Conservation (phyloP, 1,140 invertebrate species). For the Drosophila mojavensis region DNA sequence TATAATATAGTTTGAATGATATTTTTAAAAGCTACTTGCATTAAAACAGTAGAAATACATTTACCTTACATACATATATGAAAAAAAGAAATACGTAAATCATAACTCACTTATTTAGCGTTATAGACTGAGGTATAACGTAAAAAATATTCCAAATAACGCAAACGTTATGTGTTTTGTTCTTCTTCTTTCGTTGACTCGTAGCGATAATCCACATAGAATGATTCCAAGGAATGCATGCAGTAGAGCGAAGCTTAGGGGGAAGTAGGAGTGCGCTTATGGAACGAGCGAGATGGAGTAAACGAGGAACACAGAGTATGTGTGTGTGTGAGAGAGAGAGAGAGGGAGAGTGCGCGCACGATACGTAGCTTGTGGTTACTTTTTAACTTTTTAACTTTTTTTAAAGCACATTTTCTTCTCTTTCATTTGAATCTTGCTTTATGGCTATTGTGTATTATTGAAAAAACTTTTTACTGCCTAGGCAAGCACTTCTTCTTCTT, state of each 20-base stretch:
- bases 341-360: slow-evolving; percentile 16
- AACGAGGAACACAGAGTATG: neutral
- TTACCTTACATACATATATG: too few species aligned
- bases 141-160: slow-evolving; percentile 72
- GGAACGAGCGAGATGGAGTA: slow-evolving; percentile 9
- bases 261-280: slow-evolving; percentile 2
- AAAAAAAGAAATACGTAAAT: neutral
- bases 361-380: slow-evolving; percentile 53
- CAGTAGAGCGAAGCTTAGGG: slow-evolving; percentile 50
- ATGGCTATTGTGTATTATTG: slow-evolving; percentile 48
- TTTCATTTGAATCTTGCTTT: slow-evolving; percentile 20
- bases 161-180: slow-evolving; percentile 16
- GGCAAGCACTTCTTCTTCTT: slow-evolving; percentile 49
- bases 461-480: slow-evolving; percentile 47
- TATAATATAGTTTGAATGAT: too few species aligned
- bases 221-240: slow-evolving; percentile 69
- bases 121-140: slow-evolving; percentile 69
- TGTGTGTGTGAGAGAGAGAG: slow-evolving; percentile 9
- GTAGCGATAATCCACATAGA: slow-evolving; percentile 56
- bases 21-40: too few species aligned
- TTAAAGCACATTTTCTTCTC: slow-evolving; percentile 46
- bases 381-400: slow-evolving; percentile 31
- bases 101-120: slow-evolving; percentile 72
- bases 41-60: too few species aligned
- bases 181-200: neutral